Percentiles rank a stretch among this genome's conserved stretches.
These are phyloP conservation scores for Graptemys geographica DNA, from an alignment of 2,797 vertebrate species.

Conservation along the genomic window DNA sequence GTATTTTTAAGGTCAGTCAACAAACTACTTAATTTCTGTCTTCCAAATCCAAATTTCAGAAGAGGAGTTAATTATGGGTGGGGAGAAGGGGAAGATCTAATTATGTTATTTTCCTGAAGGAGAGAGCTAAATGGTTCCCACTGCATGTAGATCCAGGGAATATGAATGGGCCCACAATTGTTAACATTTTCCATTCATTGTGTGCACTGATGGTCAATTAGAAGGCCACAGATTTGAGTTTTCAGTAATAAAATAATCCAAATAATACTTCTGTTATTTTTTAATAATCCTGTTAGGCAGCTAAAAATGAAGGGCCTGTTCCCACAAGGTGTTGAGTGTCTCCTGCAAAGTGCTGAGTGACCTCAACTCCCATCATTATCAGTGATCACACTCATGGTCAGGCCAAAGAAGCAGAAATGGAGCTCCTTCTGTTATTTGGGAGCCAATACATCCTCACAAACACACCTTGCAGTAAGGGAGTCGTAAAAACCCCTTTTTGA, in stretches of 20 bases:
- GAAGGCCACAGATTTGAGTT: neutral
- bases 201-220: neutral
- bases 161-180: neutral
- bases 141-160: neutral
- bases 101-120: neutral
- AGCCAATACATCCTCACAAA: neutral
- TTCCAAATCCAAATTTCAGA: neutral
- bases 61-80: neutral
- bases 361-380: neutral
- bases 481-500: neutral
- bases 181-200: neutral
- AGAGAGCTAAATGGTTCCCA: neutral
- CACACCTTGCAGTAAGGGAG: neutral
- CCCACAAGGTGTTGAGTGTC: neutral
- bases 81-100: neutral
- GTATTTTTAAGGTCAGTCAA: neutral
- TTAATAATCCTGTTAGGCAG: neutral
- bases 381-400: neutral
- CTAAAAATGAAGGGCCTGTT: neutral
- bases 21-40: neutral
- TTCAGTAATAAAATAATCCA: neutral
- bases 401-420: neutral
- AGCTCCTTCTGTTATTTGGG: rapidly evolving
- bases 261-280: neutral
- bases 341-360: neutral